phyloP scores from a whole-genome alignment of 64 coral and sea anemone genomes.

The Pachyseris speciosa region DNA sequence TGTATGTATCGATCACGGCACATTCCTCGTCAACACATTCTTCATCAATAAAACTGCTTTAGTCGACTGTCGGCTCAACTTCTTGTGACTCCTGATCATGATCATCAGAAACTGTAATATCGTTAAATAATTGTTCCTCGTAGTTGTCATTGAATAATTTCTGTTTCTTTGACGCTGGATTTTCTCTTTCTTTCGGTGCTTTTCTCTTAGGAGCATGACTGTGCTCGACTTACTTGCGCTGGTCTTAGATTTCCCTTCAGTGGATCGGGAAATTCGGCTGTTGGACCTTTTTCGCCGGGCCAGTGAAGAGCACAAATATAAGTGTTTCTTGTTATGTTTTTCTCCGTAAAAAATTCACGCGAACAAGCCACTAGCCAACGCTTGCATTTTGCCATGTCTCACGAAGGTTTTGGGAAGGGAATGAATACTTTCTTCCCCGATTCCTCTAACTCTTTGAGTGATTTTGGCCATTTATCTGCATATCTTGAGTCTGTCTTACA shows the following conservation, averaged over 20 bases:
- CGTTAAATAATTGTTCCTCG: too few species aligned
- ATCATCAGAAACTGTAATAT: too few species aligned
- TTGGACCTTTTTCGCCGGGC: constrained; percentile 38
- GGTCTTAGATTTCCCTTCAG: constrained; percentile 31
- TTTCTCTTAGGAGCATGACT: constrained; percentile 58
- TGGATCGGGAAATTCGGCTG: constrained; percentile 33
- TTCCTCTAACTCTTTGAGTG: constrained; percentile 56
- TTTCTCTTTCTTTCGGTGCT: constrained; percentile 50
- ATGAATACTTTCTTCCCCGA: constrained; percentile 67
- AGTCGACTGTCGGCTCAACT: too few species aligned
- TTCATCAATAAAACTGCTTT: too few species aligned
- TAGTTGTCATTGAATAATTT: too few species aligned
- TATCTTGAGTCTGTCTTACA: constrained; percentile 78
- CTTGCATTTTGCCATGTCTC: constrained; percentile 61
- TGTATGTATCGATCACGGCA: too few species aligned
- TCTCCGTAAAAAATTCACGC: neutral
- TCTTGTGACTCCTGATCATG: too few species aligned
- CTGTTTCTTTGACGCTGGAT: constrained; percentile 9
- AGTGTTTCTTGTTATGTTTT: constrained; percentile 10
- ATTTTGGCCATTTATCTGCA: constrained; percentile 49
- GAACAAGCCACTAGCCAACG: constrained; percentile 38
- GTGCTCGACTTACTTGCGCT: constrained; percentile 3
- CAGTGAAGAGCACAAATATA: constrained; percentile 59
- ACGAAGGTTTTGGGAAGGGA: constrained; percentile 64
- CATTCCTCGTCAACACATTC: too few species aligned